Base-by-base conservation (phyloP, 2,113 vertebrate species). In the Syrrhaptes paradoxus region DNA sequence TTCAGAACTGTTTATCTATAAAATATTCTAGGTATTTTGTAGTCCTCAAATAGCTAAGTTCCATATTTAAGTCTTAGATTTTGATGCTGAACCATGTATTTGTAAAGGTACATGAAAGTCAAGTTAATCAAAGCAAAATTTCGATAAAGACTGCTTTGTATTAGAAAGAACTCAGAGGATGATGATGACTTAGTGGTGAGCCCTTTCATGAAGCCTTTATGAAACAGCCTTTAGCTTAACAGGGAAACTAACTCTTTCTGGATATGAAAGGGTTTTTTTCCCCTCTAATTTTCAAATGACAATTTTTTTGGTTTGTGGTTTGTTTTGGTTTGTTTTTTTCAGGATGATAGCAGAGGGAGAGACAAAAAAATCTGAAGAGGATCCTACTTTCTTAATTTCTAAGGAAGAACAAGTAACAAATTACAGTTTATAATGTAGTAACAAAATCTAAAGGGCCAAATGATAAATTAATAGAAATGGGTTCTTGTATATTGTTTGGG, bases 381-480 rank as follows among this genome's bases (percentile, higher is more conserved):
- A 83, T 81, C n/a, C 70, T 71, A 62, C 17, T 8, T 11, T 94
- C 45, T 59, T 87, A 17, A 19, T 95, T 93, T 93, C 82, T 87
- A 38, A 41, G 52, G 65, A 85, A 71, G 91, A 89, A 51, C 20
- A 81, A 86, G 83, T 87, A 94, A 85, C 51, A 80, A 95, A 84
- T 91, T 79, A 89, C 82, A 93, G 84, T 85, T 96, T 95, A 59
- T 12, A 93, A 55, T 45, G 41, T 41, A 96, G 81, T 87, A 92
- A 79, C 85, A 91, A 77, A 91, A 61, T 96, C 92, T 95, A 71
- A 93, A 91, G 73, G 80, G 49, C 92, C 97, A 95, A 97, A 92
- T 96, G 96, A 97, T 96, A 97, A 97, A 97, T 97, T 95, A 97
- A 97, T 97, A 96, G 93, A 95, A 98, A 88, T 1, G 45, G 43